Percentiles rank a stretch among this genome's conserved stretches.
Evolutionary conservation across 30 jellyfish, hydroid and myxozoan species (phyloP).

Genomic region (Cassiopea xamachana): DNA sequence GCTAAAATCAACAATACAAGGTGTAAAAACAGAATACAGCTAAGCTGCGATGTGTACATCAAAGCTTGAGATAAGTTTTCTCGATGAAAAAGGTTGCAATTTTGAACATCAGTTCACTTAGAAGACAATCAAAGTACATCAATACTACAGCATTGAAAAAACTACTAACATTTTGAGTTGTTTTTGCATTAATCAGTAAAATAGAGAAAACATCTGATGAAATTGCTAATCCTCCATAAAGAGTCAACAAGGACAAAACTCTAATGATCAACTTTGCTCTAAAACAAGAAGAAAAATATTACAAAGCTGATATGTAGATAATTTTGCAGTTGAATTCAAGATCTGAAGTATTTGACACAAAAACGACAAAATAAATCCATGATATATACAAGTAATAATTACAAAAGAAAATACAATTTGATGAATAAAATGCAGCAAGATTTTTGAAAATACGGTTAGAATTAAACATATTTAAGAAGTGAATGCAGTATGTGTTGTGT

Average conservation of each 20-base stretch:
- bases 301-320: background rate
- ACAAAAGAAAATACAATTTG: no score
- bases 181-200: slow-evolving; percentile 18
- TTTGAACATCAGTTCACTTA: no score
- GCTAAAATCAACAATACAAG: slow-evolving; percentile 2
- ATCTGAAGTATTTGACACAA: background rate
- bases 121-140: background rate
- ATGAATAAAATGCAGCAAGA: no score
- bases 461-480: no score
- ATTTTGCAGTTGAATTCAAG: background rate
- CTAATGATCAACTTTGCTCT: slow-evolving; percentile 29
- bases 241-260: slow-evolving; percentile 27
- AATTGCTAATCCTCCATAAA: slow-evolving; percentile 14
- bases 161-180: slow-evolving; percentile 19
- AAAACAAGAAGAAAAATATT: background rate
- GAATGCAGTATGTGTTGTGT: no score
- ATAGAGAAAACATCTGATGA: slow-evolving; percentile 27
- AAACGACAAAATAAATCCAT: background rate
- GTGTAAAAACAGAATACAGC: background rate
- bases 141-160: background rate
- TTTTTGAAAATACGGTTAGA: no score
- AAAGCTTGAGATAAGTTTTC: no score
- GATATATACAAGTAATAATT: no score
- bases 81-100: no score
- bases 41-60: no score